Evolutionary conservation across 2,113 vertebrate species (phyloP).

Genomic region (Felis catus): F.catus_Fca126_mat1.0 CM031413.1:109412501-109413000

Average conservation of each 20-base stretch:
- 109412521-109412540: neutral
- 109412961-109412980: neutral
- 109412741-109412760: neutral
- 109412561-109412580: neutral
- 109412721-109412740: neutral
- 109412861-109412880: neutral
- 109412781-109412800: neutral
- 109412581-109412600: neutral
- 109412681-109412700: neutral
- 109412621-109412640: conserved; percentile 16
- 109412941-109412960: neutral
- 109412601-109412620: neutral
- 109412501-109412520: neutral
- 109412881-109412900: neutral
- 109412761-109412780: neutral
- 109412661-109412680: neutral
- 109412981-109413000: neutral
- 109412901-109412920: neutral
- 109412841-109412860: neutral
- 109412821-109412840: neutral
- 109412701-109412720: neutral
- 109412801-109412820: neutral
- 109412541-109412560: neutral
- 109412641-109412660: neutral
- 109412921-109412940: neutral